Percentiles rank a stretch among this genome's conserved stretches.
Evolutionary conservation across 2,797 vertebrate species (phyloP).

Genomic region (Rhinella marina): DNA sequence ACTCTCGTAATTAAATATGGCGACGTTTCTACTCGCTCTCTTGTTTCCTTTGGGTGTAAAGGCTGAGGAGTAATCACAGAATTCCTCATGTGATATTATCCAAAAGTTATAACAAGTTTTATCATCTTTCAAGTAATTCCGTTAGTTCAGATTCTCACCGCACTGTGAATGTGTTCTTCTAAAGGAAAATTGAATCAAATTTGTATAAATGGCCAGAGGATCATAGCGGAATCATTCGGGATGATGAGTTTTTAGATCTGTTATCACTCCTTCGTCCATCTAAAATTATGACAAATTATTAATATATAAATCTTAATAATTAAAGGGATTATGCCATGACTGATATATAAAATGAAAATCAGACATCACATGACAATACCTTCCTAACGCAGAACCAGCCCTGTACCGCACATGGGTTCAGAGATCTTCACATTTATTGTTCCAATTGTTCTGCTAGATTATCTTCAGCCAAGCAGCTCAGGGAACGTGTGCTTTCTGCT

Average conservation of each 20-base stretch:
- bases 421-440: no score
- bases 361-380: no score
- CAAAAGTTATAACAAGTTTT: conserved; percentile 15
- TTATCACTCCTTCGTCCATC: background rate
- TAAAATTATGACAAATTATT: background rate
- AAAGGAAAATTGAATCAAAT: background rate
- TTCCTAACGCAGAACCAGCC: no score
- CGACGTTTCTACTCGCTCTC: background rate
- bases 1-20: conserved; percentile 45
- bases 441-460: no score
- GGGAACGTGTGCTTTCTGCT: no score
- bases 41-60: background rate
- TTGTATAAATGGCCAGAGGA: background rate
- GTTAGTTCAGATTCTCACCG: background rate
- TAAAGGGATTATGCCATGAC: no score
- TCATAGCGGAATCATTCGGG: no score
- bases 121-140: background rate
- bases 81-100: conserved; percentile 12
- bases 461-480: no score
- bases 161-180: background rate
- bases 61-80: background rate
- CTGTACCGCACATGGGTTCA: no score
- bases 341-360: no score
- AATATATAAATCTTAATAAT: background rate
- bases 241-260: background rate